Percentiles rank a stretch among this genome's conserved stretches.
Evolutionary conservation across 92 coral and sea anemone genomes (phyloP).

Genomic region (Umimayanthus chanpuru): DNA sequence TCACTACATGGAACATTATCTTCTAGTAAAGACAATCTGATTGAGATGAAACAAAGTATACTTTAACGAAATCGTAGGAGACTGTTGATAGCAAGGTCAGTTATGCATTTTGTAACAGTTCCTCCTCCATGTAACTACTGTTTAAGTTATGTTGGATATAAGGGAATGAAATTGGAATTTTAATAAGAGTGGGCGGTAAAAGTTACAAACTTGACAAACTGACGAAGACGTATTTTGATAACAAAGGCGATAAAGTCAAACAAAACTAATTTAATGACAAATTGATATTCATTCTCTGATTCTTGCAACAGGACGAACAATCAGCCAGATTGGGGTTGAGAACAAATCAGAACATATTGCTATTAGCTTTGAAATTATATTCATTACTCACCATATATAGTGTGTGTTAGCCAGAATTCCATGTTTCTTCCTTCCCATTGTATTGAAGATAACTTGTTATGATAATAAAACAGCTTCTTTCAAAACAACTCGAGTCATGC

Average conservation of each 20-base stretch:
- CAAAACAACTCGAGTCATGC: not conserved
- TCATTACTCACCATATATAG: slow-evolving; percentile 2
- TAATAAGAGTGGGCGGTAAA: not conserved
- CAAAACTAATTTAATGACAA: not conserved
- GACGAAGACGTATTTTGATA: not conserved
- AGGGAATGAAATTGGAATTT: not conserved
- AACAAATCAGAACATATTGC: too few species aligned
- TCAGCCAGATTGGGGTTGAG: not conserved
- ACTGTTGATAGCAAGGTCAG: not conserved
- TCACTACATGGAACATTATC: slow-evolving; percentile 31
- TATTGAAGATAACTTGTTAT: slow-evolving; percentile 15
- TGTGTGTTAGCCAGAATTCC: not conserved
- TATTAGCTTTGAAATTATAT: not conserved
- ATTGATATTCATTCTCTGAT: not conserved
- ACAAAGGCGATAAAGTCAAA: not conserved
- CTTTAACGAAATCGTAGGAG: not conserved
- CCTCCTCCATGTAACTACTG: not conserved
- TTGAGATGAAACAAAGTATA: not conserved
- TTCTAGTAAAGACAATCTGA: slow-evolving; percentile 3
- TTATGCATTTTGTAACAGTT: not conserved
- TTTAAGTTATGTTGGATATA: not conserved
- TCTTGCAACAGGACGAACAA: not conserved
- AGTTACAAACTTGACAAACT: not conserved
- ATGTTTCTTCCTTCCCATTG: not conserved
- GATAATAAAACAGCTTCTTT: slow-evolving; percentile 15